Evolutionary conservation across 2,888 invertebrate species (phyloP).

Genomic region (Andricus curvator): DNA sequence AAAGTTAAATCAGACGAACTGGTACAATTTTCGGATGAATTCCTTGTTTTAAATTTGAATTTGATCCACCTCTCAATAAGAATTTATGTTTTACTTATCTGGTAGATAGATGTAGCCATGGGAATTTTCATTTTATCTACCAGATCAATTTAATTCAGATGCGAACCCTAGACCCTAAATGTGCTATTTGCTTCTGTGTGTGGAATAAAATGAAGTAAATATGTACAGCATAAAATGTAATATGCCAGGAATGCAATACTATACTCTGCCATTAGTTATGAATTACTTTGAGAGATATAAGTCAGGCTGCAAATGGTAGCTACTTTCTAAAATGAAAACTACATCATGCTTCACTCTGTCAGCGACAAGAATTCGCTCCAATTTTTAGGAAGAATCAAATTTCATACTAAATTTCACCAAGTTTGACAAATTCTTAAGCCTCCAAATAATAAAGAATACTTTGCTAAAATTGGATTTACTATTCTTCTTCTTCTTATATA

Average conservation of each 20-base stretch:
- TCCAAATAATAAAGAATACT: too few species aligned
- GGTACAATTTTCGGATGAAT: background rate
- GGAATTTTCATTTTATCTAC: background rate
- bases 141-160: background rate
- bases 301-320: background rate
- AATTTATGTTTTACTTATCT: too few species aligned
- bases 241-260: background rate
- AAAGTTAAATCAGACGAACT: background rate
- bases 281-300: background rate
- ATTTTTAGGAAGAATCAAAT: background rate
- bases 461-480: too few species aligned
- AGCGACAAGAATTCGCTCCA: background rate
- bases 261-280: background rate
- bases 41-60: too few species aligned
- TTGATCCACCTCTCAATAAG: too few species aligned
- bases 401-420: background rate
- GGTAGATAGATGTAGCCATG: background rate
- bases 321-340: constrained; percentile 21
- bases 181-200: background rate
- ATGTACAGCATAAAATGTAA: background rate
- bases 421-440: background rate
- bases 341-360: background rate
- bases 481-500: too few species aligned
- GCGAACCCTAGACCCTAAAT: background rate
- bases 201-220: background rate